Percentiles rank a stretch among this genome's conserved stretches.
phyloP scores from a whole-genome alignment of 2,113 vertebrate genomes.

The Cyphomyrus discorhynchus region DNA sequence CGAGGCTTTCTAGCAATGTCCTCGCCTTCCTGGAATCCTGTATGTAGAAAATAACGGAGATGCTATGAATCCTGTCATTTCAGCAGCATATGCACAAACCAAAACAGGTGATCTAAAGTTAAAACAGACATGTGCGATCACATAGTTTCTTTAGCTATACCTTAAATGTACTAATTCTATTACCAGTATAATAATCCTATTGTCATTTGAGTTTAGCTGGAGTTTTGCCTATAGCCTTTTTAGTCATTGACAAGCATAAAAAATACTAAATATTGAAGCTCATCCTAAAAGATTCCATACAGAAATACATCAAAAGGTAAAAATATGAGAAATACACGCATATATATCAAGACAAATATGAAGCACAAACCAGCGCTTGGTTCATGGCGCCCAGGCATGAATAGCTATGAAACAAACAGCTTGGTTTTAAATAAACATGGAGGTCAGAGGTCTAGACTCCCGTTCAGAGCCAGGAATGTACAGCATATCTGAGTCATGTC shows the following conservation, averaged over 20 bases:
- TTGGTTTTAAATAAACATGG: not conserved
- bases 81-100: not conserved
- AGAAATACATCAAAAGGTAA: not conserved
- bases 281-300: not conserved
- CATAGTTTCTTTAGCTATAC: not conserved
- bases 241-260: not conserved
- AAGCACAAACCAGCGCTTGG: not conserved
- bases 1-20: not conserved
- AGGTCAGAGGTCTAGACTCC: not conserved
- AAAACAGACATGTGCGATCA: not conserved
- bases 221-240: not conserved
- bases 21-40: constrained; percentile 6
- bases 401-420: not conserved
- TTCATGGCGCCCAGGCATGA: not conserved
- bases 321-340: not conserved
- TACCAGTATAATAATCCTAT: not conserved
- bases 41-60: not conserved
- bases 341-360: not conserved
- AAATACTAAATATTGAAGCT: not conserved
- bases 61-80: not conserved
- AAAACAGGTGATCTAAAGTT: not conserved
- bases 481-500: not conserved
- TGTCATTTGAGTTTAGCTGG: not conserved
- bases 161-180: not conserved
- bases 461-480: not conserved